These are phyloP conservation scores for Automeris io DNA, from an alignment of 2,888 invertebrate species.

Conservation along the genomic window DNA sequence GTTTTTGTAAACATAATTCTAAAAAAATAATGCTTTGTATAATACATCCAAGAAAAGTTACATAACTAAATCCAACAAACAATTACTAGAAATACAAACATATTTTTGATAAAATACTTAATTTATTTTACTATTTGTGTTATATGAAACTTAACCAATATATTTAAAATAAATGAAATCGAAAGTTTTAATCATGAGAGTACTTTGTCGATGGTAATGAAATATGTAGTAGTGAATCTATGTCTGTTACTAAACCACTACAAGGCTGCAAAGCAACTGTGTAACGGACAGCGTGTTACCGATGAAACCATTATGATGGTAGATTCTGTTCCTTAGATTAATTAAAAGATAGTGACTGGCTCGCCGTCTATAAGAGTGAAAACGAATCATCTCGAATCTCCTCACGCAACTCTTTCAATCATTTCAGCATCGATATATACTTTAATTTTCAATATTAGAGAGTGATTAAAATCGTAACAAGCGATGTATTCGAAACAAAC, in stretches of 20 bases:
- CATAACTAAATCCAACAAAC: too few species aligned
- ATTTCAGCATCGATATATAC: conserved; percentile 16
- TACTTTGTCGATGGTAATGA: too few species aligned
- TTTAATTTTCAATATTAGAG: neutral
- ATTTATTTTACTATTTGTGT: too few species aligned
- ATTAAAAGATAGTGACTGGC: conserved; percentile 65
- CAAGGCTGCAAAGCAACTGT: conserved; percentile 36
- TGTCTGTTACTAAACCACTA: neutral
- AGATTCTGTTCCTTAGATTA: conserved; percentile 69
- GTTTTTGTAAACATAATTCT: too few species aligned
- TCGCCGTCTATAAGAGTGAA: conserved; percentile 52
- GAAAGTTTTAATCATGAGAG: too few species aligned
- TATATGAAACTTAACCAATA: too few species aligned
- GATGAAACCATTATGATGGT: conserved; percentile 53
- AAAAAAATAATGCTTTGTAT: too few species aligned
- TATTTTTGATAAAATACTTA: too few species aligned
- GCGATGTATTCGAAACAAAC: conserved; percentile 38
- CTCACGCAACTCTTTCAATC: conserved; percentile 29
- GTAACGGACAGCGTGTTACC: conserved; percentile 35
- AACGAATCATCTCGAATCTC: conserved; percentile 50
- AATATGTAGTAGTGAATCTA: neutral
- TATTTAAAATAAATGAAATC: too few species aligned
- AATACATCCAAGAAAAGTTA: too few species aligned
- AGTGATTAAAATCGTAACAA: conserved; percentile 16
- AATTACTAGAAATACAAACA: too few species aligned